Base-by-base conservation (phyloP, 1,140 invertebrate species). In the Arion vulgaris region DNA sequence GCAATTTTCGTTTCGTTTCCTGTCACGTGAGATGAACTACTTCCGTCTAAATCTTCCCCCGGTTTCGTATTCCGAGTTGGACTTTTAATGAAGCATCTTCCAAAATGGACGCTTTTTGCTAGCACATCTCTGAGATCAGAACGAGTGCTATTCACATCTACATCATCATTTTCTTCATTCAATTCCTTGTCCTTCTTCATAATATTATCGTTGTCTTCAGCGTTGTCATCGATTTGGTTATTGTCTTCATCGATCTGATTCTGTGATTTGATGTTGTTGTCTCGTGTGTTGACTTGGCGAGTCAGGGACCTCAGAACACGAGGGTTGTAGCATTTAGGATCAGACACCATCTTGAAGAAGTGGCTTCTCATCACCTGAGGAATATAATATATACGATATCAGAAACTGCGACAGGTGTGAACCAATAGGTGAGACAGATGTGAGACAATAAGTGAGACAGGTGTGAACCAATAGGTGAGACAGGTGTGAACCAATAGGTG, bases 311-410 rank as follows among this genome's bases (percentile, higher is more conserved):
- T 89, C 45, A 90, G 83, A 34, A 94, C 91, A 81, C 96, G 96
- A 28, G 96, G 96, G 92, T 98, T 97, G 93, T 98, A 98, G 83
- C 98, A 96, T 90, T 98, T 98, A 0, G 98, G 98, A 93, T 99
- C 98, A 84, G 94, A 94, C 36, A 94, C 97, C 98, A 99, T 99
- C 28, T 97, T 95, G 73, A 99, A 97, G 92, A 99, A 98, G 93
- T 98, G 97, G 38, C 96, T 98, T 41, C 98, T 94, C 77, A 75
- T 76, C 15, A 80, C 38, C 81, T 85, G 73, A n/a, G n/a, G 26
- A 57, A 62, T 57, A n/a, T 57, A 23, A 57, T 19, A 15, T 7
- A 45, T 45, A 45, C 15, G 5, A 45, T 15, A 45, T 45, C 41
- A 45, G 41, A 7, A 45, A 15, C 5, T 45, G n/a, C n/a, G n/a